Conservation (phyloP, 2,888 invertebrate species). For the Hesperia comma region DNA sequence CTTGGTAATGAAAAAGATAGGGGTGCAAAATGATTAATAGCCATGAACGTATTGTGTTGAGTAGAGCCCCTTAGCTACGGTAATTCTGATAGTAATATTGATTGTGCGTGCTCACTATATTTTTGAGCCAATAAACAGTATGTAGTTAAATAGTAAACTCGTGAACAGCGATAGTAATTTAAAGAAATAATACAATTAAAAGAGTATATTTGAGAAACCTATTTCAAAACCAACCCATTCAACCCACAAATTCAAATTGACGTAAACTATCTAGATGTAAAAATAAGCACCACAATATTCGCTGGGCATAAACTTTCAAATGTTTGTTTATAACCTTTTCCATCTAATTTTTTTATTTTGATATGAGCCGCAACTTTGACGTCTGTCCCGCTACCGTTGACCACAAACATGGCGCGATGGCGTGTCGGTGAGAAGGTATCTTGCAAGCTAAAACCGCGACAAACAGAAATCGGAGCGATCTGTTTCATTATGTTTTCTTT, state of each 20-base stretch:
- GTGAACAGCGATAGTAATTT: no score
- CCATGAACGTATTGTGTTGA: conserved; percentile 42
- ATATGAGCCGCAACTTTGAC: conserved; percentile 1
- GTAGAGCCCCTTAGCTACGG: conserved; percentile 42
- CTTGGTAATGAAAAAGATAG: conserved; percentile 46
- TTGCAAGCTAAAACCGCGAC: conserved; percentile 17
- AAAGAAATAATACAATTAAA: no score
- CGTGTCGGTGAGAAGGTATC: conserved; percentile 15
- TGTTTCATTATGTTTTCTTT: conserved; percentile 28
- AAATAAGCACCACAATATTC: no score
- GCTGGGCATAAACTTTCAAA: no score
- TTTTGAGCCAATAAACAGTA: background rate
- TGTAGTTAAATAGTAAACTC: no score
- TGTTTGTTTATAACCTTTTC: background rate
- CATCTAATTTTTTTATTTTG: background rate
- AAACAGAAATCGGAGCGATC: conserved; percentile 33
- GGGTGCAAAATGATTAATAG: conserved; percentile 60
- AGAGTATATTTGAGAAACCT: no score
- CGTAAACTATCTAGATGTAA: no score
- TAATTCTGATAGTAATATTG: conserved; percentile 43
- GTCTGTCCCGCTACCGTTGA: conserved; percentile 28
- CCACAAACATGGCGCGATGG: background rate
- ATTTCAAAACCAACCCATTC: no score
- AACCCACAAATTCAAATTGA: no score
- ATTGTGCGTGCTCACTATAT: conserved; percentile 29